These are phyloP conservation scores for Nemurella pictetii DNA, from an alignment of 2,888 invertebrate species.

Conservation along the genomic window DNA sequence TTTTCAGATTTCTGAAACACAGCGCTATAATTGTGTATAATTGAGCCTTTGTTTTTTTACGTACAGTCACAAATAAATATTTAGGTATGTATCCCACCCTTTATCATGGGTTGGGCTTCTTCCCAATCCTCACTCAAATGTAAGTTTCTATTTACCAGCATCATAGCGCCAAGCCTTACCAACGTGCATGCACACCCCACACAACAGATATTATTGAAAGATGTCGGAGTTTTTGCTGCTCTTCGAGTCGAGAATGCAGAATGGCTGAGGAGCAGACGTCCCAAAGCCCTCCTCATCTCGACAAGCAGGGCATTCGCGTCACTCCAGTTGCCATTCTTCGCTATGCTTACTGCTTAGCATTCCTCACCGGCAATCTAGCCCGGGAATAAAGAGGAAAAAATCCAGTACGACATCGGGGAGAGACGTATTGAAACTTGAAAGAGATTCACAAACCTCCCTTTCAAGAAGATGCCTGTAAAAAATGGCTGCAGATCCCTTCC, in stretches of 20 bases:
- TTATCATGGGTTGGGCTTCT: not conserved
- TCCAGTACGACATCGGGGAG: not conserved
- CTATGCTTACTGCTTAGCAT: not conserved
- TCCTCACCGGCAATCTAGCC: conserved; percentile 7
- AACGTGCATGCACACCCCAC: not conserved
- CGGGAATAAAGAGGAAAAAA: not conserved
- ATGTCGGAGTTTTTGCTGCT: not conserved
- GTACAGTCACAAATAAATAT: too few species aligned
- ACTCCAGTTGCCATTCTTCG: not conserved
- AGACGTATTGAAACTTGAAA: not conserved
- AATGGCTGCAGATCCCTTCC: not conserved
- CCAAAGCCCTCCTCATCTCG: not conserved
- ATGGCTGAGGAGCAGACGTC: not conserved
- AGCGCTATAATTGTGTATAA: too few species aligned
- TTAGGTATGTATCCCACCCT: too few species aligned
- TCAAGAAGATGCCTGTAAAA: not conserved
- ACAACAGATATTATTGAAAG: not conserved
- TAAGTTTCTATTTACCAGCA: not conserved
- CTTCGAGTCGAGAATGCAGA: not conserved
- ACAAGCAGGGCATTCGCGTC: not conserved
- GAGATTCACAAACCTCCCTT: not conserved
- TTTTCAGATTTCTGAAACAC: too few species aligned
- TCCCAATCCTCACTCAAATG: not conserved
- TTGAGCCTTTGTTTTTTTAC: too few species aligned
- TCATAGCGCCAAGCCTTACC: too few species aligned